Evolutionary conservation across 2,888 invertebrate species (phyloP).

Genomic region (Eustalomyia histrio): DNA sequence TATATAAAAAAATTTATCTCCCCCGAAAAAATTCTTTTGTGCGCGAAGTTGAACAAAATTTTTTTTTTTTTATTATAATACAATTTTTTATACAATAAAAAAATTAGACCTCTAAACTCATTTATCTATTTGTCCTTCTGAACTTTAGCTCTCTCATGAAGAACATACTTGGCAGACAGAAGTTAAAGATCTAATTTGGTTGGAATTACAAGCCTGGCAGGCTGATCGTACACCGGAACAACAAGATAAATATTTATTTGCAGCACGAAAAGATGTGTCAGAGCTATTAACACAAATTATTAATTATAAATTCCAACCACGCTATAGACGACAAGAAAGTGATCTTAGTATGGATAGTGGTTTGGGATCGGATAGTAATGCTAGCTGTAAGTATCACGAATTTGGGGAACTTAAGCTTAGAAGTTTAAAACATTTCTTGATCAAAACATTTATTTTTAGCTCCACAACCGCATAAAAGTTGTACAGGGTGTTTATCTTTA

Average conservation of each 20-base stretch:
- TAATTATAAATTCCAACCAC: conserved; percentile 84
- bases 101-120: too few species aligned
- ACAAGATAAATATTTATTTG: conserved; percentile 88
- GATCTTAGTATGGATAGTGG: conserved; percentile 77
- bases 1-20: too few species aligned
- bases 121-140: too few species aligned
- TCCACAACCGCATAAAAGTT: conserved; percentile 75
- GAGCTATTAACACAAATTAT: conserved; percentile 87
- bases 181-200: conserved; percentile 93
- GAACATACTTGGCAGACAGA: conserved; percentile 94
- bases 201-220: conserved; percentile 92
- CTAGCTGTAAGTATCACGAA: conserved; percentile 73
- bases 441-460: conserved; percentile 64
- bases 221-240: conserved; percentile 87
- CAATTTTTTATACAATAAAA: too few species aligned
- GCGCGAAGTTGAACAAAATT: too few species aligned
- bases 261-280: conserved; percentile 86
- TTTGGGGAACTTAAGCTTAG: neutral
- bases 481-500: conserved; percentile 86
- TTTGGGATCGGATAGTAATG: conserved; percentile 73
- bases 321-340: conserved; percentile 74
- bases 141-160: conserved; percentile 86
- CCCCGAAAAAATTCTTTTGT: too few species aligned
- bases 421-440: too few species aligned
- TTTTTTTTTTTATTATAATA: too few species aligned